Evolutionary conservation across 2,113 vertebrate genomes (phyloP).

Genomic region (Thryonomys swinderianus): DNA sequence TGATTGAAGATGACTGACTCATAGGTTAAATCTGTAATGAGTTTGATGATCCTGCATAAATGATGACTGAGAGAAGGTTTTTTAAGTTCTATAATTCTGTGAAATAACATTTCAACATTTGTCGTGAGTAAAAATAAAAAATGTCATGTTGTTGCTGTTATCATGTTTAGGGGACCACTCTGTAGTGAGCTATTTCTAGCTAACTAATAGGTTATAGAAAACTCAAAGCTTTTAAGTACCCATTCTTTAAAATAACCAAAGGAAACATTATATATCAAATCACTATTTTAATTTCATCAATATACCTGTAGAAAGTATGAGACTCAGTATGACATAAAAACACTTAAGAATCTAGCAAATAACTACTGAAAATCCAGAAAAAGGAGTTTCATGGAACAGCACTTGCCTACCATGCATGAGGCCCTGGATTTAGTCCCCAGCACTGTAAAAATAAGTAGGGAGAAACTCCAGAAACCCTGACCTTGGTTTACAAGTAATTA

Average conservation of each 20-base stretch:
- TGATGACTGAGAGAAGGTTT: conserved; percentile 24
- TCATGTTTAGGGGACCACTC: not conserved
- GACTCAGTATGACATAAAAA: not conserved
- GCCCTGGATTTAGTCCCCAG: not conserved
- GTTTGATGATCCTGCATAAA: conserved; percentile 60
- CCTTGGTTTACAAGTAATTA: not conserved
- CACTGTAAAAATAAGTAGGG: not conserved
- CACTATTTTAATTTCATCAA: conserved; percentile 1
- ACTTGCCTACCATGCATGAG: not conserved
- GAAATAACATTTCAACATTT: conserved; percentile 23
- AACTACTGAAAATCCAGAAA: not conserved
- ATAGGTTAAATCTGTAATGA: conserved; percentile 56
- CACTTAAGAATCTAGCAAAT: not conserved
- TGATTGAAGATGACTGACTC: not conserved
- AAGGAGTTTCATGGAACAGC: not conserved
- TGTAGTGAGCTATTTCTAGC: conserved; percentile 19
- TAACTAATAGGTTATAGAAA: not conserved
- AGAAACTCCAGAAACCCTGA: not conserved
- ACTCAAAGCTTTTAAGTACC: not conserved
- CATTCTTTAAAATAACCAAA: conserved; percentile 45
- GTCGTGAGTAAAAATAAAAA: conserved; percentile 35
- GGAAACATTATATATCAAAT: not conserved
- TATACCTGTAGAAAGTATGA: not conserved
- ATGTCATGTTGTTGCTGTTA: not conserved
- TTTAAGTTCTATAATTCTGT: conserved; percentile 22